Evolutionary conservation across 2,888 invertebrate species (phyloP), one percentile per base, ranked within the genome.

Genomic region (Nomada goodeniana): DNA sequence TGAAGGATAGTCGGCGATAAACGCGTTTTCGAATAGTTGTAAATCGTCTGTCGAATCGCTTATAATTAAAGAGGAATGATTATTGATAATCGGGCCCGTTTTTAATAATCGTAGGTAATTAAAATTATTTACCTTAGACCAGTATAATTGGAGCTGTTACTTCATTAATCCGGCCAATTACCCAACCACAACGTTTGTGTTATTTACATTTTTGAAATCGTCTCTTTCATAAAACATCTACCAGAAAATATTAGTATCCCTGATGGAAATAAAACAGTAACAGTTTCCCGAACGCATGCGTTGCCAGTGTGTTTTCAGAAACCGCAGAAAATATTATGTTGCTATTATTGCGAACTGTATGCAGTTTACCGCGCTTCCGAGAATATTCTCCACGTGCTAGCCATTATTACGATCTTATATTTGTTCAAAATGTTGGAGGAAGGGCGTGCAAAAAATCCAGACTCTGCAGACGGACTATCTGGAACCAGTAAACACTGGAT

Each of bases 21-120:
- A 47, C 50, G 36, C 20, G 20, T 61, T 69, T 52, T 53, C 52
- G 42, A 53, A 70, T 70, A 13, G 13, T 59, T 52, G 61, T 61
- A 50, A 76, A 50, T n/a, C 55, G 10, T 2, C 47, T 11, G 9
- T n/a, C 59, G n/a, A n/a, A 2, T 26, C 23, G 50, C 13, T 9
- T 18, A 26, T 69, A 63, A 79, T 79, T 68, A 63, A 79, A 42
- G 11, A 44, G n/a, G 23, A 53, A n/a, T 52, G 23, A 63, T 65
- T 60, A 60, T 80, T 52, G 53, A 26, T 71, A 53, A 67, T 42
- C 18, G 10, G 53, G 9, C 29, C 13, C n/a, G 36, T 20, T 10
- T n/a, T 29, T 9, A 26, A 47, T 50, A 61, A 71, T 65, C 42
- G 36, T 29, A 73, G n/a, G 26, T 9, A 53, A 80, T 80, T 61